These are phyloP conservation scores for Lasiommata megera DNA, from an alignment of 2,888 invertebrate genomes.

Conservation along the genomic window DNA sequence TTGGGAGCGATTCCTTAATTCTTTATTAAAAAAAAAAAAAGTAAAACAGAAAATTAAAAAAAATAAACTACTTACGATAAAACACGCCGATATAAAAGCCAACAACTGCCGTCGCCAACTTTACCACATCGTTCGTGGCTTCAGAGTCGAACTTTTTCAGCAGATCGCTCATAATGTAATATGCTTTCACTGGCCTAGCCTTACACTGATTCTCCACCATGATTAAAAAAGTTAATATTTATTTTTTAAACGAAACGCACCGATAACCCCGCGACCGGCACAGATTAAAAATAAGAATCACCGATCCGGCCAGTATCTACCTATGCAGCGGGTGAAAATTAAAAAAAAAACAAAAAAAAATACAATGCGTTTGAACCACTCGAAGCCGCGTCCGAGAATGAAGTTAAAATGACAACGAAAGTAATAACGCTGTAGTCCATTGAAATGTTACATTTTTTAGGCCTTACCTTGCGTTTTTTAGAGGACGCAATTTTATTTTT, in stretches of 20 bases:
- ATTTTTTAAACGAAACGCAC: slow-evolving; percentile 49
- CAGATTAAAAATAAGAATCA: slow-evolving; percentile 36
- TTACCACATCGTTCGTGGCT: slow-evolving; percentile 61
- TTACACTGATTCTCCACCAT: slow-evolving; percentile 72
- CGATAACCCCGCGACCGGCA: slow-evolving; percentile 64
- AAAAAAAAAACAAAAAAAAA: slow-evolving; percentile 2
- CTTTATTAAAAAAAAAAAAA: background rate
- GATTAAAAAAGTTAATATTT: slow-evolving; percentile 30
- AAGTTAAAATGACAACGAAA: slow-evolving; percentile 34
- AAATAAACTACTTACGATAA: slow-evolving; percentile 59
- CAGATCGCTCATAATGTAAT: slow-evolving; percentile 74
- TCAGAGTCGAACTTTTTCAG: slow-evolving; percentile 67
- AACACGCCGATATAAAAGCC: slow-evolving; percentile 70
- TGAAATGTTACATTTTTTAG: too few relatives aligned
- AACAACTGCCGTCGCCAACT: slow-evolving; percentile 56
- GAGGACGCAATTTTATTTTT: too few relatives aligned
- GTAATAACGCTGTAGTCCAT: slow-evolving; percentile 14
- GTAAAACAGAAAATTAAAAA: background rate
- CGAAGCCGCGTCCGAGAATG: slow-evolving; percentile 42
- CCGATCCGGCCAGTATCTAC: slow-evolving; percentile 27
- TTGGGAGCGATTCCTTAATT: too few relatives aligned
- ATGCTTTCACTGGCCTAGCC: slow-evolving; percentile 59
- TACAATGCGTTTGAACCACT: slow-evolving; percentile 40
- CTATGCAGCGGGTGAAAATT: background rate
- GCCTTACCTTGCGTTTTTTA: too few relatives aligned